phyloP scores from a whole-genome alignment of 2,797 vertebrate species.

The Phoebastria nigripes region DNA sequence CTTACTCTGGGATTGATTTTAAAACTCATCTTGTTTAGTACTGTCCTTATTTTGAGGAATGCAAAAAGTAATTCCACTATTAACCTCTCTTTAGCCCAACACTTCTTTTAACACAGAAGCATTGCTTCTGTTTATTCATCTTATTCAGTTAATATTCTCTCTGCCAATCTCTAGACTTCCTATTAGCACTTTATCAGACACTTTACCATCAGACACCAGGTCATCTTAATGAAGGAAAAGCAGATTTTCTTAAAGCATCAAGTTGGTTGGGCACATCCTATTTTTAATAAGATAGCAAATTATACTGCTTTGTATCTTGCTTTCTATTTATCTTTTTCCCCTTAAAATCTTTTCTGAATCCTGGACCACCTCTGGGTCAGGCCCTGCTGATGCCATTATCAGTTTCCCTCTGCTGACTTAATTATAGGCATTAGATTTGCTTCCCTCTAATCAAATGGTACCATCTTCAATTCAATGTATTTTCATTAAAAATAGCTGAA shows the following conservation, averaged over 20 bases:
- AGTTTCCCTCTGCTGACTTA: neutral
- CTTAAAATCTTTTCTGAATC: neutral
- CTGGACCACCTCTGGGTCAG: neutral
- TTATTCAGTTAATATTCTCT: neutral
- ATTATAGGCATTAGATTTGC: neutral
- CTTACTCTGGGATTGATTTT: neutral
- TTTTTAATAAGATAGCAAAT: neutral
- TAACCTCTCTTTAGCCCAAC: neutral
- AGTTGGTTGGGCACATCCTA: neutral
- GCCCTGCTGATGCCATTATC: neutral
- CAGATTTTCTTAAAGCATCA: neutral
- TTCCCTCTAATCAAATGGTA: neutral
- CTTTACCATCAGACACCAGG: neutral
- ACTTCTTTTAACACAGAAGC: neutral
- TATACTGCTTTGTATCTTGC: neutral
- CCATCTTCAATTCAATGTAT: neutral
- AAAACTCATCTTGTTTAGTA: neutral
- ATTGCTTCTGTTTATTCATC: neutral
- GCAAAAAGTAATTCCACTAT: neutral
- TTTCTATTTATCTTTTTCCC: neutral
- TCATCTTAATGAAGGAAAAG: neutral
- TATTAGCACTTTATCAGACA: neutral
- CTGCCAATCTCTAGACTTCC: neutral
- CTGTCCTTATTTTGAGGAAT: neutral
- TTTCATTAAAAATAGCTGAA: neutral